phyloP scores from a whole-genome alignment of 2,888 invertebrate species.

The Apamea epomidion region DNA sequence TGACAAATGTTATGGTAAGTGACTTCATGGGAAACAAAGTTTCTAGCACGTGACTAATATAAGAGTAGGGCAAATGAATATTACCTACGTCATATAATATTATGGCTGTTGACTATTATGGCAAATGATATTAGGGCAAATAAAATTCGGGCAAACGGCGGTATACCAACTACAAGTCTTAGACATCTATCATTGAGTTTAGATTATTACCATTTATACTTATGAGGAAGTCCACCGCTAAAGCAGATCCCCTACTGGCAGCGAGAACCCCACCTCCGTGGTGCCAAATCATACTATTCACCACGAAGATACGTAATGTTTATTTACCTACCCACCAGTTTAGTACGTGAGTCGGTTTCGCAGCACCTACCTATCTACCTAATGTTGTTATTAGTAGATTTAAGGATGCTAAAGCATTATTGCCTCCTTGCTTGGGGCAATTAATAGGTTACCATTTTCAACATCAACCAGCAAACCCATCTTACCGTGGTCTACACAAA shows the following conservation, averaged over 20 bases:
- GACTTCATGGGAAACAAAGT: too few species aligned
- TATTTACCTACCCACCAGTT: neutral
- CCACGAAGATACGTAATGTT: neutral
- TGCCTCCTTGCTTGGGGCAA: neutral
- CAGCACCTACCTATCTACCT: neutral
- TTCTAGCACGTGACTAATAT: too few species aligned
- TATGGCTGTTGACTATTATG: too few species aligned
- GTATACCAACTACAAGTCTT: neutral
- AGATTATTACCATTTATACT: too few species aligned
- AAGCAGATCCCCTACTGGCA: neutral
- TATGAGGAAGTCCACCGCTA: neutral
- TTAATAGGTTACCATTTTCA: neutral
- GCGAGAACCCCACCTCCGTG: neutral
- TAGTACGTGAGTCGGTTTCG: neutral
- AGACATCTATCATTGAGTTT: neutral
- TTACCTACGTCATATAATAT: too few species aligned
- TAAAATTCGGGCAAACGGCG: too few species aligned
- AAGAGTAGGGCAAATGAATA: too few species aligned
- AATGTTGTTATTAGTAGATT: neutral
- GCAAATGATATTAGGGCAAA: too few species aligned
- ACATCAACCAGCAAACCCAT: neutral
- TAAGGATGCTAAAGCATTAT: neutral
- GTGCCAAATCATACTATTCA: neutral
- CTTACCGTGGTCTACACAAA: neutral
- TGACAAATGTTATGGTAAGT: too few species aligned